Base-by-base conservation (phyloP, 2,888 invertebrate genomes). In the Oscheius sp. region DNA sequence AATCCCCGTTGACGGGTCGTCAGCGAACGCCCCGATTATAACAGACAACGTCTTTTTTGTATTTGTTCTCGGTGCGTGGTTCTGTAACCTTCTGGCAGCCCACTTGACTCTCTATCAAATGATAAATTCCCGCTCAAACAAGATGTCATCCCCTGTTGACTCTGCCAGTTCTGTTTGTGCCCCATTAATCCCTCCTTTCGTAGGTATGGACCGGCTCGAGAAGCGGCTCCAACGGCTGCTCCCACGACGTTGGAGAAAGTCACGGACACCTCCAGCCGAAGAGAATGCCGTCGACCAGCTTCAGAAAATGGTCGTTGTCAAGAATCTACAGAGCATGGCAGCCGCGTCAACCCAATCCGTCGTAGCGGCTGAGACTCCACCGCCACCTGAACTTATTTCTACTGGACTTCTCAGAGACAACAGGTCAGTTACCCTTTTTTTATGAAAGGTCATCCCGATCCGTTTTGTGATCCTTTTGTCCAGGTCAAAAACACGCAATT, bases 151-250 rank as follows among this genome's bases (percentile, higher is more conserved):
- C n/a, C 21, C 21, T 64, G 49, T 64, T 49, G 49, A 64, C 46
- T 49, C 29, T 49, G 6, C 64, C 45, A 45, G 46, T 46, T 59
- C 59, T 29, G 35, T 58, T 61, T 61, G 41, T 41, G 41, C 35
- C 23, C n/a, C n/a, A n/a, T 49, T 49, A 49, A 49, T 49, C 49
- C 49, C 49, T 29, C 43, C 43, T 25, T 49, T 66, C 52, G 66
- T 49, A 66, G 66, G 49, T 35, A 66, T 66, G 66, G 66, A 52
- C 49, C 66, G 66, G 52, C 66, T 66, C 52, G 66, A 66, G 66
- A 66, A 66, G 25, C 45, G 63, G 1, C 63, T 63, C 23, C 43
- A 21, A 13, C 63, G 63, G 12, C 66, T 66, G 27, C 52, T 66
- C n/a, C 66, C 66, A 18, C n/a, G 27, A 16, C n/a, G 35, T 9